Conservation (phyloP, 2,113 vertebrate genomes). For the Pseudopipra pipra region DNA sequence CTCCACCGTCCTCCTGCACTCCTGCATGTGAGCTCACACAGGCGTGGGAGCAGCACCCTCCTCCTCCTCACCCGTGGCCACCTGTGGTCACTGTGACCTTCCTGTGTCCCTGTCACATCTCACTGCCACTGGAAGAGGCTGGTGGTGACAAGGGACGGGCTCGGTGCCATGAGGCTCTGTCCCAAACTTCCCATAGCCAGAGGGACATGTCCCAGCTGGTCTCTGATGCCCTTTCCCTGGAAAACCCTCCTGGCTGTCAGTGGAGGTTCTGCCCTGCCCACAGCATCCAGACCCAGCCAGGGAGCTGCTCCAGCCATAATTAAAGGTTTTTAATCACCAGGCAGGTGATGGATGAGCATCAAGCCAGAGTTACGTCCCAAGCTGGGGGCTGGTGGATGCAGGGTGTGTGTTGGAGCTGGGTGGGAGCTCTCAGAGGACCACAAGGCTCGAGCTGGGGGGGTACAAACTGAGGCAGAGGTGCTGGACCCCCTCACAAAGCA, state of each 20-base stretch:
- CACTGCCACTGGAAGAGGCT: neutral
- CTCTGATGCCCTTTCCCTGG: neutral
- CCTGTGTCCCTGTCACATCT: neutral
- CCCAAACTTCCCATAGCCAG: neutral
- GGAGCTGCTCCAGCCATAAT: neutral
- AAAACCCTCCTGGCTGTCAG: neutral
- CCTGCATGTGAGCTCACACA: rapidly evolving
- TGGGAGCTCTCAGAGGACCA: neutral
- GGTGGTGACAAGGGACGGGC: rapidly evolving
- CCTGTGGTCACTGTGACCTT: neutral
- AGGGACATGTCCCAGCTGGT: rapidly evolving
- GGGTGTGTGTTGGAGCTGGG: neutral
- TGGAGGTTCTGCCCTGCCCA: neutral
- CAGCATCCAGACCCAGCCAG: neutral
- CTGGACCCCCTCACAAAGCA: neutral
- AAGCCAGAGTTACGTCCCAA: neutral
- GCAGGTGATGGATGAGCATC: neutral
- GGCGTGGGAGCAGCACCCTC: neutral
- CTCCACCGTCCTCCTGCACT: neutral
- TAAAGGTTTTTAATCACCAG: neutral
- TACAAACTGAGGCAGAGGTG: neutral
- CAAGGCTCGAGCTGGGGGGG: rapidly evolving
- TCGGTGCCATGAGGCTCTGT: rapidly evolving
- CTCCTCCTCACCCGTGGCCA: neutral
- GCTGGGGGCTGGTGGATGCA: neutral